Percentiles rank a stretch among this genome's conserved stretches.
Evolutionary conservation across 1,140 invertebrate species (phyloP).

Genomic region (Plutomurus gul): DNA sequence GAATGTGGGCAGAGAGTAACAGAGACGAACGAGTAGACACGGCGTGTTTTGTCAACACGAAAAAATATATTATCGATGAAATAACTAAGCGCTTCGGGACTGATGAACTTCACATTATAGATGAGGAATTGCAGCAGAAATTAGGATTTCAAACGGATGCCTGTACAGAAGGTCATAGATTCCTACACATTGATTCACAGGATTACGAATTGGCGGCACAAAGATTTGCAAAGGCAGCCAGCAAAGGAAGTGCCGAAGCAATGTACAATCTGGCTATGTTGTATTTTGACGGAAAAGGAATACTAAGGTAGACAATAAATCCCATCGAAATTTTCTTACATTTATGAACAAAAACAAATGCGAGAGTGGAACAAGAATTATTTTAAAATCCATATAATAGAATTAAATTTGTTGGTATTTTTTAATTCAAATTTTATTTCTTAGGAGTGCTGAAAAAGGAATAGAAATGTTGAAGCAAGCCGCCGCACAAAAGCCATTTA

Average conservation of each 20-base stretch:
- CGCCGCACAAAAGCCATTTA: not conserved
- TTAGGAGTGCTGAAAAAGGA: no score
- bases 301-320: no score
- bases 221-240: constrained; percentile 26
- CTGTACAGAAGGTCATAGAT: constrained; percentile 28
- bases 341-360: not conserved
- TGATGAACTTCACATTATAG: no score
- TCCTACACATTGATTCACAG: not conserved
- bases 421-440: no score
- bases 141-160: not conserved
- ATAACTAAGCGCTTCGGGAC: not conserved
- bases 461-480: constrained; percentile 4
- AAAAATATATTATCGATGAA: not conserved
- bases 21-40: constrained; percentile 36
- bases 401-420: no score
- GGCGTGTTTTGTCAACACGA: not conserved
- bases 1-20: not conserved
- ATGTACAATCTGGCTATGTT: constrained; percentile 42
- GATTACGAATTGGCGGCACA: constrained; percentile 30
- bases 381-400: no score
- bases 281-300: constrained; percentile 34
- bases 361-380: no score
- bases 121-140: not conserved
- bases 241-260: constrained; percentile 39
- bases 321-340: no score